phyloP scores from a whole-genome alignment of 1,140 invertebrate species.

The Aphaenogaster ashmeadi region DNA sequence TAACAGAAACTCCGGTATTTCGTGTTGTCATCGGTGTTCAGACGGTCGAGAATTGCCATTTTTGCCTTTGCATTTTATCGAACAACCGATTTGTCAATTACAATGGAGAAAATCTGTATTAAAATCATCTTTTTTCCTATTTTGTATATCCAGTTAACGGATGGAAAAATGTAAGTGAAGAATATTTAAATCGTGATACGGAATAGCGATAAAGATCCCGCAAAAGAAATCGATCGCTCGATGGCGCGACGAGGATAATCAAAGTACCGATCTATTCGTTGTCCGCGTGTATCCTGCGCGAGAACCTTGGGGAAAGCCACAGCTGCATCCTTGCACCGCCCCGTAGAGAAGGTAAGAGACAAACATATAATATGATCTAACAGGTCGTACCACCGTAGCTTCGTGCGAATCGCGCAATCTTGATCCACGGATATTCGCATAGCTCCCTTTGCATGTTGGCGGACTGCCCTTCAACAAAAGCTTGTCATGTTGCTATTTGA shows the following conservation, averaged over 20 bases:
- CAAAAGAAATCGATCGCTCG: conserved; percentile 38
- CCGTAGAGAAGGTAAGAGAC: conserved; percentile 80
- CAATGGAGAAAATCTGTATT: background rate
- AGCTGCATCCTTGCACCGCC: conserved; percentile 77
- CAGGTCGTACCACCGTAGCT: conserved; percentile 70
- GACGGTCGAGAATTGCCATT: conserved; percentile 8
- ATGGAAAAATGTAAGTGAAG: conserved; percentile 15
- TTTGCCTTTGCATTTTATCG: conserved; percentile 25
- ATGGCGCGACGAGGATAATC: conserved; percentile 28
- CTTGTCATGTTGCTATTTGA: conserved; percentile 59
- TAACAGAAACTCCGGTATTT: conserved; percentile 51
- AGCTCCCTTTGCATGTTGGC: conserved; percentile 18
- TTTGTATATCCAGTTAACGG: background rate
- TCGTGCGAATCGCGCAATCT: conserved; percentile 80
- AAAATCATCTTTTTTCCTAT: background rate
- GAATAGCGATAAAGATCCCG: background rate
- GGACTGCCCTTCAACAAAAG: conserved; percentile 55
- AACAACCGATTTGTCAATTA: background rate
- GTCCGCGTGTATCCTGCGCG: conserved; percentile 56
- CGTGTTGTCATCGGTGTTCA: conserved; percentile 8
- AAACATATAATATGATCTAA: conserved; percentile 81
- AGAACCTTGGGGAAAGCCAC: conserved; percentile 67
- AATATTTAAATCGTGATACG: conserved; percentile 28
- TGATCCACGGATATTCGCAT: conserved; percentile 78
- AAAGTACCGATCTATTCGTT: conserved; percentile 54